Evolutionary conservation across 2,888 invertebrate species (phyloP), one percentile per base, ranked within the genome.

Genomic region (Microctonus aethiopoides): DNA sequence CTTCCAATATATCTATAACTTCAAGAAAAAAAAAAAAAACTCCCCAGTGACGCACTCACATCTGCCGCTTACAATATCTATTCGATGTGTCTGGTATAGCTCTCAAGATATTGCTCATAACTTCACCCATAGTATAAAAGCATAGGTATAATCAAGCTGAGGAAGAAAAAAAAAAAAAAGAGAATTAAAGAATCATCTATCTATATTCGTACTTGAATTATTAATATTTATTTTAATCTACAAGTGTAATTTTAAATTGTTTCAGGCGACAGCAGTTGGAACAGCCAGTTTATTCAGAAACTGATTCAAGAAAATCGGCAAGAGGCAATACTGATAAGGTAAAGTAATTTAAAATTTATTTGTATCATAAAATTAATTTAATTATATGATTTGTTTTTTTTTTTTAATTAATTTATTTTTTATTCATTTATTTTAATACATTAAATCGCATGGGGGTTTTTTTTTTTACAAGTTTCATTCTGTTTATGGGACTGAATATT

Each of bases 191-290:
- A 36, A 39, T n/a, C n/a, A n/a, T n/a, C n/a, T n/a, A 13, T n/a
- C 6, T 41, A 11, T 41, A 7, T 11, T 20, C n/a, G n/a, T 39
- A 39, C n/a, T 39, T 39, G 13, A n/a, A 39, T n/a, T 13, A n/a
- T 3, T 39, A 11, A n/a, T 46, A 46, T 46, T 16, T 46, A n/a
- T 16, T 34, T 13, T 7, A 13, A 51, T 59, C n/a, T n/a, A n/a
- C n/a, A n/a, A n/a, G n/a, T n/a, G n/a, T n/a, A n/a, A n/a, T 57
- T 16, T 20, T 41, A 16, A 24, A 52, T 39, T 61, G 59, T 80
- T 78, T 20, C 78, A 85, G 85, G 79, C 83, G 85, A 74, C 86
- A 86, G 76, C 86, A 86, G 71, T 81, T 85, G 69, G 86, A 85
- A 70, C 85, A 85, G 74, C 83, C 86, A 56, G 85, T 85, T 56